Evolutionary conservation across 1,140 invertebrate genomes (phyloP).

Genomic region (Lethrus apterus): DNA sequence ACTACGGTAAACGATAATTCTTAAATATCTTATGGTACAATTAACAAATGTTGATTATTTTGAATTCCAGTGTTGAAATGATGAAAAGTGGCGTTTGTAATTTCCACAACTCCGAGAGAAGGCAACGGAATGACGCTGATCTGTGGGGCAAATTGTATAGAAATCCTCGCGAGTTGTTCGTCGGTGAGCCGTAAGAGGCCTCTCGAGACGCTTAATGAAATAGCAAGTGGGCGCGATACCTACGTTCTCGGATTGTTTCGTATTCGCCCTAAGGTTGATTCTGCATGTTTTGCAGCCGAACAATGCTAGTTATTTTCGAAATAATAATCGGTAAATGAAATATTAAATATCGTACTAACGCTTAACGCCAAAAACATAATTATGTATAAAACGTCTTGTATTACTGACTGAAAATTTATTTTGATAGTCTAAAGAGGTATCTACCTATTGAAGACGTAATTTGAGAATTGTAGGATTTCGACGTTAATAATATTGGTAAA

Average conservation of each 20-base stretch:
- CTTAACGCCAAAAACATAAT: too few species aligned
- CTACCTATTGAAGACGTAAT: too few species aligned
- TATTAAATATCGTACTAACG: too few species aligned
- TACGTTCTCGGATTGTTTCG: conserved; percentile 23
- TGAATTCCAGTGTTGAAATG: not conserved
- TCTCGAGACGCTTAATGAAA: conserved; percentile 27
- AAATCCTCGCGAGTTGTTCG: conserved; percentile 25
- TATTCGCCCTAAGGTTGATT: conserved; percentile 19
- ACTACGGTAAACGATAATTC: conserved; percentile 4
- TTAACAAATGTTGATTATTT: not conserved
- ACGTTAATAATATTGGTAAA: too few species aligned
- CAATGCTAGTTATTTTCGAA: too few species aligned
- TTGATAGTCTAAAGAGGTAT: too few species aligned
- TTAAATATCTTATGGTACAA: not conserved
- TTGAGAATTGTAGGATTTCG: too few species aligned
- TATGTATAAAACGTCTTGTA: too few species aligned
- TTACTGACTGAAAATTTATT: too few species aligned
- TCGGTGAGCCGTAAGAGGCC: conserved; percentile 19
- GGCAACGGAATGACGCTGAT: not conserved
- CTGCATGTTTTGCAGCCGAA: too few species aligned
- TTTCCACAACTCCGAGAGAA: not conserved
- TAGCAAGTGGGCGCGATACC: conserved; percentile 24
- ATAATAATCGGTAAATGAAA: too few species aligned
- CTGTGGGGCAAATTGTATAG: conserved; percentile 30
- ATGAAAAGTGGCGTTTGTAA: not conserved